Base-by-base conservation (phyloP, 2,797 vertebrate genomes). In the Chelmon rostratus region DNA sequence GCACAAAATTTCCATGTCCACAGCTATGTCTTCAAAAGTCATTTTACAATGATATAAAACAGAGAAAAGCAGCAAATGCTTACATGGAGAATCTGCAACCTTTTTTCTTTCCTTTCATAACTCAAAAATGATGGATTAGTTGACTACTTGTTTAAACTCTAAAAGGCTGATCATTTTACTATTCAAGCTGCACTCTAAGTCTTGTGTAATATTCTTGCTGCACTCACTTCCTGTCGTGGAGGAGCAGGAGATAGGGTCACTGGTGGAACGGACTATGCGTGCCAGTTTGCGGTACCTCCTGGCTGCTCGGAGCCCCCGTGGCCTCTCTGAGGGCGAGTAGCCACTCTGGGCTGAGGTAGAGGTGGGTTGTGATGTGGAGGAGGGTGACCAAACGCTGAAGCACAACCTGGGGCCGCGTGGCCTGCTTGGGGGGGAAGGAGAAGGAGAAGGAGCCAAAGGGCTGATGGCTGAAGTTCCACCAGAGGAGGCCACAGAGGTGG, bases 211-310 rank as follows among this genome's bases (percentile, higher is more conserved):
- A 54, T 18, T 57, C 18, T 35, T 70, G 49, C 52, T n/a, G 54
- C 44, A 92, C 95, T 44, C 92, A 99, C 98, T 95, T 97, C 95
- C 93, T 50, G 85, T 52, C 0, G 82, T 46, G 23, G 96, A 96
- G 0, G 94, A 93, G 73, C 96, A 98, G 0, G 97, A 96, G 56
- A 97, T 90, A 0, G 98, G 98, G 93, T 99, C 98, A 42, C 98
- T 99, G 92, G 96, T 96, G 28, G 98, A 99, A 5, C 97, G 97
- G 77, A 98, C 96, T 5, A 99, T 97, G 70, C 74, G 95, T 10
- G 96, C 93, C 91, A 96, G 89, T 87, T 93, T 96, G 47, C 91
- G 92, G 78, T 93, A 92, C 68, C 91, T 94, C 52, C 87, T 90
- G 18, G 84, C 3, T 23, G 73, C 91, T 63, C 93, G 85, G 33